Conservation (phyloP, 2,113 vertebrate genomes). For the Percina caprodes region DNA sequence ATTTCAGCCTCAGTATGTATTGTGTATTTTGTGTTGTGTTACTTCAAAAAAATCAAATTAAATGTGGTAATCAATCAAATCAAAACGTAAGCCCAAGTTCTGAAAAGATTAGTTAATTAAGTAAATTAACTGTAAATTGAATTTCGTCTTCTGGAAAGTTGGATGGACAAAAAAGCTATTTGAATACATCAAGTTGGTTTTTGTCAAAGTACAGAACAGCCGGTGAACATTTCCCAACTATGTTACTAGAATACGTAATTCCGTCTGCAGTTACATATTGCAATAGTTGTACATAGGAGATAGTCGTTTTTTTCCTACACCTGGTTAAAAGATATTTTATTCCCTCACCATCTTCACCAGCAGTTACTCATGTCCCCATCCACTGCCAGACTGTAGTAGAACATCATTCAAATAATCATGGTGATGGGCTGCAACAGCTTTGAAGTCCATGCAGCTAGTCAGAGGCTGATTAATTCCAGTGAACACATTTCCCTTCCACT, state of each 20-base stretch:
- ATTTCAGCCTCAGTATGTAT: background rate
- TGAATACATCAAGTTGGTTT: constrained; percentile 4
- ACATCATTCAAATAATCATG: constrained; percentile 61
- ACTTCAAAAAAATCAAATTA: too few species aligned
- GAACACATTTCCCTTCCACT: constrained; percentile 72
- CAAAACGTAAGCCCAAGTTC: background rate
- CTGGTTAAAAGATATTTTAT: constrained; percentile 6
- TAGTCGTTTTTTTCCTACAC: background rate
- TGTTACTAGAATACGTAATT: background rate
- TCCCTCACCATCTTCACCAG: constrained; percentile 31
- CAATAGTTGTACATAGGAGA: background rate
- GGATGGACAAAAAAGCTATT: background rate
- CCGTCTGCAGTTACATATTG: background rate
- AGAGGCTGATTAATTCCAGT: constrained; percentile 67
- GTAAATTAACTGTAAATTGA: background rate
- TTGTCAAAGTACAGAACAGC: background rate
- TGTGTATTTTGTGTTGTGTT: too few species aligned
- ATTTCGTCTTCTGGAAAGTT: background rate
- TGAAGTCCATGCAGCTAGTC: constrained; percentile 66
- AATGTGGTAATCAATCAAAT: background rate
- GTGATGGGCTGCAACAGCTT: constrained; percentile 58
- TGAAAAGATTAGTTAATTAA: background rate
- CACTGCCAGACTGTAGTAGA: constrained; percentile 3
- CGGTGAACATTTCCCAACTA: background rate
- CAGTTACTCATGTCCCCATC: constrained; percentile 21